A percentile compares a stretch with the other conserved stretches of the same genome.
phyloP scores from a whole-genome alignment of 2,888 invertebrate species.

The Steinernema carpocapsae region DNA sequence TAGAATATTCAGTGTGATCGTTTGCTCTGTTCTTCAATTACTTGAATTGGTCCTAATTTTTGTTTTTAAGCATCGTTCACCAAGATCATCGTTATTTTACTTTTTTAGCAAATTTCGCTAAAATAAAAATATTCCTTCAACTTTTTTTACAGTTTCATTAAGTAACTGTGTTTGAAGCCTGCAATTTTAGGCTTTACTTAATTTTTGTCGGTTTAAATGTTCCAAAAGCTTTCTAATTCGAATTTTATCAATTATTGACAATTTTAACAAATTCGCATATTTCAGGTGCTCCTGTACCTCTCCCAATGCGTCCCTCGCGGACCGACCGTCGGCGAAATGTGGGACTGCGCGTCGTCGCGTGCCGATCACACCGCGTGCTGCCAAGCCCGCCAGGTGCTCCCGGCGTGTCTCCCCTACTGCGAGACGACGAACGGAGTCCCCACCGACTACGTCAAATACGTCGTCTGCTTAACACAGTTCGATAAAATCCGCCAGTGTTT shows the following conservation, averaged over 20 bases:
- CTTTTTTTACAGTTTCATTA: too few species aligned
- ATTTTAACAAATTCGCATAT: background rate
- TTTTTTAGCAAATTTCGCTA: too few species aligned
- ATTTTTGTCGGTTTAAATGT: too few species aligned
- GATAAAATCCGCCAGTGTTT: slow-evolving; percentile 66
- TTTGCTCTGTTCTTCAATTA: too few species aligned
- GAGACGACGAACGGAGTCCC: slow-evolving; percentile 68
- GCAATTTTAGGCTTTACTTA: too few species aligned
- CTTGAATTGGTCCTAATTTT: too few species aligned
- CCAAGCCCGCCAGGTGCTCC: slow-evolving; percentile 45
- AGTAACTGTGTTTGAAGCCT: too few species aligned
- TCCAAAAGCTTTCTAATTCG: too few species aligned
- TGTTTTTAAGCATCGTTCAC: too few species aligned
- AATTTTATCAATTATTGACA: background rate
- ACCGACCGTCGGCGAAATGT: slow-evolving; percentile 68
- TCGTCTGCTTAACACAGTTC: slow-evolving; percentile 63
- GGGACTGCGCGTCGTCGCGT: slow-evolving; percentile 67
- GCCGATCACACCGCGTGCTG: slow-evolving; percentile 64
- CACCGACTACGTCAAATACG: slow-evolving; percentile 64
- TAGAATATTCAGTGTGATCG: too few species aligned
- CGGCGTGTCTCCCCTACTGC: slow-evolving; percentile 66
- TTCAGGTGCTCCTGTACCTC: slow-evolving; percentile 62
- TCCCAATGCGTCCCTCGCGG: slow-evolving; percentile 63
- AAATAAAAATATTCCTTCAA: too few species aligned
- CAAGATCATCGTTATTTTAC: too few species aligned